Base-by-base conservation (phyloP, 1,140 invertebrate genomes). In the Yoshiicerus persimilis region DNA sequence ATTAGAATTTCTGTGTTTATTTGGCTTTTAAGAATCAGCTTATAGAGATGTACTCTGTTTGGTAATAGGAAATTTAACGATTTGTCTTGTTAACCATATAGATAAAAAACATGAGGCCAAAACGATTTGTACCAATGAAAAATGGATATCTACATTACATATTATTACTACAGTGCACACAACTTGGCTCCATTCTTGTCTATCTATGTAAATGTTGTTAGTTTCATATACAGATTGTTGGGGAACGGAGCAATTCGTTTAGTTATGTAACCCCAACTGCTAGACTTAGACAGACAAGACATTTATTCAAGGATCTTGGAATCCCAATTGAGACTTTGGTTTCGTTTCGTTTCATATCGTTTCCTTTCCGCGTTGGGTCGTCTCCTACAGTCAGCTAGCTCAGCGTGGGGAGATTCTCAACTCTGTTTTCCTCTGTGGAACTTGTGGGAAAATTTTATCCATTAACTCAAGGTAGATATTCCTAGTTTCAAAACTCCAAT, bases 251-350 rank as follows among this genome's bases (percentile, higher is more conserved):
- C 75, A 34, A 38, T 32, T 80, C 75, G 75, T 38, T 80, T 80
- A 30, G 66, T 70, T 70, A 70, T 70, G 66, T 70, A 36, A 34
- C 34, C 75, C 75, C 75, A 13, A 66, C 32, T 80, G 30, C 34
- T 80, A 23, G 75, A 80, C 75, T n/a, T 80, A 23, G 75, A 80
- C 75, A 70, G 64, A 70, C 64, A 80, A 70, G 75, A 80, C 75
- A 80, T 80, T 80, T 80, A 80, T 80, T 80, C 75, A 80, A 36
- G 34, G 75, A 80, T 80, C 75, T 80, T 80, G 75, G 75, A 80
- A 80, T 80, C 75, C 75, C 75, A 80, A 80, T 80, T 80, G 75
- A 80, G 75, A 80, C 75, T 80, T 80, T 80, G 75, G 75, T 80
- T 77, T 77, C 70, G 27, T 77, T 77, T 77, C 70, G 27, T 77